These are phyloP conservation scores for Drosophila paracracens DNA, from an alignment of 2,888 invertebrate species.

Conservation along the genomic window DNA sequence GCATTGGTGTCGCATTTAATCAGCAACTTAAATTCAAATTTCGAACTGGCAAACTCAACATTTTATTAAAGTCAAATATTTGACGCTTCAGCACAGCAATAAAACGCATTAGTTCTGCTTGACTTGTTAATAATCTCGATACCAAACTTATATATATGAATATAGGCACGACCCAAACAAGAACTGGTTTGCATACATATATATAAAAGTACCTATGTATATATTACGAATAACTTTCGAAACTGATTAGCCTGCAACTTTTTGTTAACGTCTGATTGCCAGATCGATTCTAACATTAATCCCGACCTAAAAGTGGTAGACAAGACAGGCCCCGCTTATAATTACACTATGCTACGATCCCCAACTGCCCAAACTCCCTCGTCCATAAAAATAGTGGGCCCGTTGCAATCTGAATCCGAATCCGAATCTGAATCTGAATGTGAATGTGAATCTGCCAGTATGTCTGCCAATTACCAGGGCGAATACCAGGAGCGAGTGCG, in stretches of 20 bases:
- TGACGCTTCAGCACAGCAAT: conserved; percentile 31
- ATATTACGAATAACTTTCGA: neutral
- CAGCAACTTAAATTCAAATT: conserved; percentile 5
- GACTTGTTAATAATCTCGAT: conserved; percentile 25
- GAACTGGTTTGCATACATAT: neutral
- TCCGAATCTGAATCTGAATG: neutral
- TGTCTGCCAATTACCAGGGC: conserved; percentile 52
- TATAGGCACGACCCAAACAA: neutral
- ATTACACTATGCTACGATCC: neutral
- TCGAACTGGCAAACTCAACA: neutral
- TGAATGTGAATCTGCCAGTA: conserved; percentile 46
- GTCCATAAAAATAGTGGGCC: conserved; percentile 8
- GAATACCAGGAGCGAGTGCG: conserved; percentile 37
- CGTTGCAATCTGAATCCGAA: conserved; percentile 17
- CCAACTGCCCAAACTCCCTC: neutral
- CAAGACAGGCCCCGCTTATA: neutral
- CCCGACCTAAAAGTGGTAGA: neutral
- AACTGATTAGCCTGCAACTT: neutral
- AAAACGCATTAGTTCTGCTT: conserved; percentile 40
- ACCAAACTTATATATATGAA: neutral
- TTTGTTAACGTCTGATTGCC: neutral
- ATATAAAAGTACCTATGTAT: neutral
- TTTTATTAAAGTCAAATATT: conserved; percentile 25
- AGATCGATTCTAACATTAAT: neutral
- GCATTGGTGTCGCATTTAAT: conserved; percentile 14